Base-by-base conservation (phyloP, 2,113 vertebrate species). In the Odobenus rosmarus region DNA sequence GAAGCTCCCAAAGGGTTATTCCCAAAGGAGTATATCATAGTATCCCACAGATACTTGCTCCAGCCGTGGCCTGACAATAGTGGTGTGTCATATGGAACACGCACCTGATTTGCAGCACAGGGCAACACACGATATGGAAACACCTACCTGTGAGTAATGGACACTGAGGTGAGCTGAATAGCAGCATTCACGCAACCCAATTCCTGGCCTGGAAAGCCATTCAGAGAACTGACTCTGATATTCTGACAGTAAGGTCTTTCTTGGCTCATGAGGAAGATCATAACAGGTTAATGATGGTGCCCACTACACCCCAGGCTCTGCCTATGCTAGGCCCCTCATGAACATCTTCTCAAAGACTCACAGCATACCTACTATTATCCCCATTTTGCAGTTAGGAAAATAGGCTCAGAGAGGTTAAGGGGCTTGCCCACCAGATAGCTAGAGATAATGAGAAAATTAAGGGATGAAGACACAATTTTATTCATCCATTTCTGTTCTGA, bases 371-470 rank as follows among this genome's bases (percentile, higher is more conserved):
- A 59, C 28, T 39, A 3, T 33, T 24, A 61, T 49, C 19, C 13
- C 28, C 71, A 89, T 33, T 88, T 59, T 51, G 88, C 42, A 95
- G 76, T 49, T 77, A 49, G 55, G 24, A 94, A 61, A 71, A 15
- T 0, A 80, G 77, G 12, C 39, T 88, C 53, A 64, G 61, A 55
- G 23, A 83, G 21, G 28, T 53, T 39, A 51, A 84, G 18, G 14
- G 8, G 33, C 16, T 88, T 87, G 12, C 42, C n/a, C 4, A 64
- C n/a, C 53, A 49, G 33, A n/a, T 11, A n/a, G 36, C 62, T 64
- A 71, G 31, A 36, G 46, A 55, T 86, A 94, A 93, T 81, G 14
- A 84, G 39, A 81, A 90, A 85, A 92, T 81, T n/a, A 61, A 86
- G 51, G 24, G 21, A 46, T 69, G 7, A 76, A 81, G 21, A 80